A percentile compares a stretch with the other conserved stretches of the same genome.
Evolutionary conservation across 2,113 vertebrate genomes (phyloP).

Genomic region (Tursiops truncatus): DNA sequence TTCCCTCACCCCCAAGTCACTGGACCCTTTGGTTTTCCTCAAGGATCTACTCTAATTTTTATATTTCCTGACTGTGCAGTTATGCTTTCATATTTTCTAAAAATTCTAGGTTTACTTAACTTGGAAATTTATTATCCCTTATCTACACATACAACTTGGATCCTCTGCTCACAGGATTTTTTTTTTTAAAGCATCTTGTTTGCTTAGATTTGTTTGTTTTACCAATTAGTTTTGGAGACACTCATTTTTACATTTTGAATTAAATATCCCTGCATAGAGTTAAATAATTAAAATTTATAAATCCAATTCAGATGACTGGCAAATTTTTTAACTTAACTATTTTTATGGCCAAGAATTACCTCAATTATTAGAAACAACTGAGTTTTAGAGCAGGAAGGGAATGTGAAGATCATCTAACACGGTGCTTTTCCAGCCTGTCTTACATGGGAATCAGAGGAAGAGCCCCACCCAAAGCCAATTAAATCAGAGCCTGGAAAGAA

Average conservation of each 20-base stretch:
- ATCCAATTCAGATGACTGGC: background rate
- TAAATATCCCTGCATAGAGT: background rate
- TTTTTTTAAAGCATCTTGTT: background rate
- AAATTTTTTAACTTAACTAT: background rate
- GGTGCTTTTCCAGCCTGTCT: background rate
- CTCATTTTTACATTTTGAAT: background rate
- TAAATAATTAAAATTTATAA: background rate
- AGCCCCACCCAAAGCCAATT: background rate
- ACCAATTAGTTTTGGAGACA: background rate
- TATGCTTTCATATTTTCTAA: background rate
- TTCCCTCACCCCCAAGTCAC: background rate
- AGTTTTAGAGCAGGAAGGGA: background rate
- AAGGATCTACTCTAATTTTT: background rate
- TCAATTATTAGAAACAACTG: background rate
- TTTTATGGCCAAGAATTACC: background rate
- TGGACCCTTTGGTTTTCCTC: background rate
- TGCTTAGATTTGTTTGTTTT: background rate
- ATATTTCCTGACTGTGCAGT: background rate
- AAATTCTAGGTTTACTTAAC: slow-evolving; percentile 1
- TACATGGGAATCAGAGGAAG: background rate
- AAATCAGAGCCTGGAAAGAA: background rate
- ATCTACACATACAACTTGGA: background rate
- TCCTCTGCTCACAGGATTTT: background rate
- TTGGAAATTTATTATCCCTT: background rate
- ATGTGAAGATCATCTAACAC: background rate